Evolutionary conservation across 2,888 invertebrate genomes (phyloP).

Genomic region (Ypsolopha scabrella): DNA sequence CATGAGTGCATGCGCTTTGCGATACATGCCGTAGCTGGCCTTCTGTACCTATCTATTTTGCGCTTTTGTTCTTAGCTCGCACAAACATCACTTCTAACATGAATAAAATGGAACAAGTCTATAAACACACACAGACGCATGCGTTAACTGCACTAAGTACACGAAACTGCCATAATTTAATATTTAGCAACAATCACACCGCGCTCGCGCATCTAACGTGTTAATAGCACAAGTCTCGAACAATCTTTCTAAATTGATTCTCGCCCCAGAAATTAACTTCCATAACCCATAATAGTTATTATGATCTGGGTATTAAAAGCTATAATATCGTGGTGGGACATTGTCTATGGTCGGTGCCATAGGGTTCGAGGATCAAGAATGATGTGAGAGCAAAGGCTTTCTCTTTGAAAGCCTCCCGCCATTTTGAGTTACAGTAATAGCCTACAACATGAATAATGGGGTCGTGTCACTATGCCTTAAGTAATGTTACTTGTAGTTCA

Average conservation of each 20-base stretch:
- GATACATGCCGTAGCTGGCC: too few relatives aligned
- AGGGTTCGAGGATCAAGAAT: conserved; percentile 53
- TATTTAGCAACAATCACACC: conserved; percentile 35
- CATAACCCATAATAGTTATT: background rate
- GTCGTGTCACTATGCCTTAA: conserved; percentile 50
- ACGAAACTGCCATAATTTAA: conserved; percentile 45
- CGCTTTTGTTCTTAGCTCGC: too few relatives aligned
- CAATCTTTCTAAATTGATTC: conserved; percentile 60
- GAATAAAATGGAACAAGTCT: background rate
- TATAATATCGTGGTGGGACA: conserved; percentile 1
- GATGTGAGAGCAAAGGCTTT: conserved; percentile 63
- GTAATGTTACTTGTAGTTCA: conserved; percentile 44
- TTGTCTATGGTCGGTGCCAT: conserved; percentile 33
- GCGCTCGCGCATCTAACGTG: conserved; percentile 41
- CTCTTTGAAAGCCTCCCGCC: conserved; percentile 65
- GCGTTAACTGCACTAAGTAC: conserved; percentile 17
- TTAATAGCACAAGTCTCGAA: conserved; percentile 52
- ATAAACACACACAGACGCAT: conserved; percentile 3
- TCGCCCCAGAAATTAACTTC: conserved; percentile 17
- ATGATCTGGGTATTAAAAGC: background rate
- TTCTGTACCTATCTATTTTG: too few relatives aligned
- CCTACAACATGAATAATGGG: conserved; percentile 55
- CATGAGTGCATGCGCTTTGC: too few relatives aligned
- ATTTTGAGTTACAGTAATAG: conserved; percentile 66
- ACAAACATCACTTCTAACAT: too few relatives aligned